Evolutionary conservation across 1,140 invertebrate genomes (phyloP), one percentile per base, ranked within the genome.

Genomic region (Nylanderia fulva): DNA sequence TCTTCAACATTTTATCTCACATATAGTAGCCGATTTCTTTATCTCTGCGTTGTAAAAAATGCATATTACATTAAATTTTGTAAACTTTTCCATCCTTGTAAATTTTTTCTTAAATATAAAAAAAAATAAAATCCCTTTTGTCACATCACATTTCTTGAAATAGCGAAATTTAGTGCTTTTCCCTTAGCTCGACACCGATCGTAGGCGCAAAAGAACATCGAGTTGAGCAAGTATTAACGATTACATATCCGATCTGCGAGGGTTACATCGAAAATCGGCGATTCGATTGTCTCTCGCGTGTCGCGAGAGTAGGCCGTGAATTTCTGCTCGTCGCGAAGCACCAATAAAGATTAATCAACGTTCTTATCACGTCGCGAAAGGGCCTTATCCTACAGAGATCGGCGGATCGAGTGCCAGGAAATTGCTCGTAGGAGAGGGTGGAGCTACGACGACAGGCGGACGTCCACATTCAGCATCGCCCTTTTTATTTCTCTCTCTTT

Each of bases 381-480:
- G 27, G 64, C 18, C 36, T 82, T 60, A 58, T 71, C 24, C 66
- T 82, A 82, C 27, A n/a, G 61, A 77, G 63, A 85, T 79, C 63
- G 36, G 58, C 56, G 42, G 48, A 82, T 82, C 71, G 86, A 85
- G 66, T 36, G 66, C 45, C 52, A 36, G 74, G 68, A 79, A 60
- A 68, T 39, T 80, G 61, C 82, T 85, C 74, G 84, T 74, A 82
- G 77, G 77, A 90, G 88, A 90, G 88, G 88, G 88, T 90, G 88
- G 77, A 87, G 88, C 88, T 86, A 87, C 56, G 56, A 75, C 80
- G 82, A 64, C 88, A 90, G 80, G 80, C 85, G 75, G 64, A 87
- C 60, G 52, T 77, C 45, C 85, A 84, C 88, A 75, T 54, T 4
- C 85, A 85, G 83, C 85, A 80, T 69, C 71, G 71, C 85, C 79